These are phyloP conservation scores for Drusus annulatus DNA, from an alignment of 1,140 invertebrate genomes.

Conservation along the genomic window DNA sequence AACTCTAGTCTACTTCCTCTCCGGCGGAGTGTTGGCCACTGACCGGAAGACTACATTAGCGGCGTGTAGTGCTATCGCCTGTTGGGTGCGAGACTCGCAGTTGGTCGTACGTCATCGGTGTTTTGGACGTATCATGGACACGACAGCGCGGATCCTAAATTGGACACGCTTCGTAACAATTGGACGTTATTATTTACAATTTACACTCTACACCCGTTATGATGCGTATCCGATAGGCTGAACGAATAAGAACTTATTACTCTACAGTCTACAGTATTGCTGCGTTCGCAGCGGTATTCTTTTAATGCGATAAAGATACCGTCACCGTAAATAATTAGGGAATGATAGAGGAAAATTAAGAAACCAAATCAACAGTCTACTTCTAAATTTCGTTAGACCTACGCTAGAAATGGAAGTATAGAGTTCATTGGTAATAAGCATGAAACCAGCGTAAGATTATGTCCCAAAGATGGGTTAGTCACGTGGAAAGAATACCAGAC, in stretches of 20 bases:
- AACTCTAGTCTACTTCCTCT: neutral
- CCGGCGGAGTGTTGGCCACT: neutral
- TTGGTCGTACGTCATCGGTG: neutral
- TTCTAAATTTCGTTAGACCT: no score
- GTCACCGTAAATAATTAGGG: no score
- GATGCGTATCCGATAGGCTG: neutral
- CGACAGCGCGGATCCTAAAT: constrained; percentile 13
- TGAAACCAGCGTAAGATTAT: no score
- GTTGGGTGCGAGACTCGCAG: neutral
- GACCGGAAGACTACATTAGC: constrained; percentile 7
- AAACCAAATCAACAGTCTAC: no score
- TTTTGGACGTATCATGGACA: neutral
- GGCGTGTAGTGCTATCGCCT: neutral
- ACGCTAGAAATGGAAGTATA: no score
- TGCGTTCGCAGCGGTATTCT: no score
- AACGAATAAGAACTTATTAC: neutral
- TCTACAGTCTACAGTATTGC: neutral
- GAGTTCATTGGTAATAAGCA: no score
- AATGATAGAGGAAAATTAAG: no score
- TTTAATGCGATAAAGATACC: no score
- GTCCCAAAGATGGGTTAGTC: no score
- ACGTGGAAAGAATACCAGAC: no score
- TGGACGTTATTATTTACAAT: neutral
- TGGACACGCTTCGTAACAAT: constrained; percentile 9
- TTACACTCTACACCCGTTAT: no score